phyloP scores from a whole-genome alignment of 2,113 vertebrate genomes.

The Silurus glanis region DNA sequence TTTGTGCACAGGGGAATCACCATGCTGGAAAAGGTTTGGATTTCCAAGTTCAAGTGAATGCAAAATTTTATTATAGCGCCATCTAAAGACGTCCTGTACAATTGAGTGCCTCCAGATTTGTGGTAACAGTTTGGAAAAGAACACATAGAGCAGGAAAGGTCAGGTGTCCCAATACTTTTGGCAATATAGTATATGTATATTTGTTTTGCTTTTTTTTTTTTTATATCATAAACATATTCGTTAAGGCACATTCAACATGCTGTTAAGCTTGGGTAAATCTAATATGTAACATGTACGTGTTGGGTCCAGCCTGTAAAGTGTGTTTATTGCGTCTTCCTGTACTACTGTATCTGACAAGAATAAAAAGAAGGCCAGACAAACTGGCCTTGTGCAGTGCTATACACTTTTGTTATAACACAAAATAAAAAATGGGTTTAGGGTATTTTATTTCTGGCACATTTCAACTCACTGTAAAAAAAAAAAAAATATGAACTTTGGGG shows the following conservation, averaged over 20 bases:
- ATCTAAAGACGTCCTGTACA: no score
- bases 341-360: constrained; percentile 66
- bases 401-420: constrained; percentile 10
- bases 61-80: no score
- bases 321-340: constrained; percentile 67
- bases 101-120: no score
- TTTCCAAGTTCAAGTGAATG: no score
- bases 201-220: constrained; percentile 43
- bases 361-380: constrained; percentile 59
- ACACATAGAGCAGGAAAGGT: no score
- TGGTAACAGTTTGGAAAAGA: no score
- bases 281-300: constrained; percentile 27
- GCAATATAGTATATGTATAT: neutral
- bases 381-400: constrained; percentile 22
- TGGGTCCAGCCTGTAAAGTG: constrained; percentile 59
- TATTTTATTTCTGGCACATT: neutral
- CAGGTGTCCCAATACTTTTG: no score
- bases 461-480: neutral
- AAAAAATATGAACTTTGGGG: neutral
- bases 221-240: constrained; percentile 26
- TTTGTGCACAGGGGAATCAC: no score
- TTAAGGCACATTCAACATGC: constrained; percentile 24
- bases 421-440: neutral
- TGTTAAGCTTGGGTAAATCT: constrained; percentile 35
- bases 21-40: no score